phyloP scores from a whole-genome alignment of 1,140 invertebrate species.

The Eupeodes corollae region DNA sequence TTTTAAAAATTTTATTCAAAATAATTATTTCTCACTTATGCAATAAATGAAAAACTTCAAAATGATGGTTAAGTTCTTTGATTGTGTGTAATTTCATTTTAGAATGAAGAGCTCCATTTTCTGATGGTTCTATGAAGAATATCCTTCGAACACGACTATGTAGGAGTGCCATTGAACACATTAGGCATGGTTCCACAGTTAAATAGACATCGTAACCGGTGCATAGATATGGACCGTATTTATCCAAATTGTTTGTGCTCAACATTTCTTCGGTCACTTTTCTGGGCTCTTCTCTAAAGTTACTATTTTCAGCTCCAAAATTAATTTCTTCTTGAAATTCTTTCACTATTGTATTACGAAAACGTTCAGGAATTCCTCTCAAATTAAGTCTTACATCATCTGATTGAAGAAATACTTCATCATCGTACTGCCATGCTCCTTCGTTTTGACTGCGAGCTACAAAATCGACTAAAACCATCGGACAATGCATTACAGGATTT shows the following conservation, averaged over 20 bases:
- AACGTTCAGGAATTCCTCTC: conserved; percentile 15
- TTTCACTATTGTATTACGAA: conserved; percentile 17
- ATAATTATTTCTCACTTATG: not conserved
- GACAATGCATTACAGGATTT: conserved; percentile 72
- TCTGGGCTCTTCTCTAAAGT: not conserved
- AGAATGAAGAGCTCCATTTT: conserved; percentile 58
- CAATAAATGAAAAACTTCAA: conserved; percentile 54
- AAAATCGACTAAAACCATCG: conserved; percentile 75
- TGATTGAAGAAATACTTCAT: conserved; percentile 11
- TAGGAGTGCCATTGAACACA: conserved; percentile 89
- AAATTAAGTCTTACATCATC: conserved; percentile 8
- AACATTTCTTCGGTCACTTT: conserved; percentile 12
- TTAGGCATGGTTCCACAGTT: conserved; percentile 76
- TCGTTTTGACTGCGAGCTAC: conserved; percentile 73
- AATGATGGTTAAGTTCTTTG: conserved; percentile 80
- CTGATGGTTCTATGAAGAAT: conserved; percentile 58
- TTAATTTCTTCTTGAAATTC: conserved; percentile 11
- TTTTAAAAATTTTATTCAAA: too few species aligned
- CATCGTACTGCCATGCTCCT: conserved; percentile 49
- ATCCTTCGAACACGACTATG: conserved; percentile 74
- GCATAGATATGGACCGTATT: conserved; percentile 67
- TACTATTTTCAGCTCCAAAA: conserved; percentile 19
- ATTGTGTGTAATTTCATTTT: conserved; percentile 64
- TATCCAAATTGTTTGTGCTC: conserved; percentile 26
- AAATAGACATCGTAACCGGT: conserved; percentile 81